phyloP scores from a whole-genome alignment of 2,113 vertebrate species.

The Isichthys henryi region DNA sequence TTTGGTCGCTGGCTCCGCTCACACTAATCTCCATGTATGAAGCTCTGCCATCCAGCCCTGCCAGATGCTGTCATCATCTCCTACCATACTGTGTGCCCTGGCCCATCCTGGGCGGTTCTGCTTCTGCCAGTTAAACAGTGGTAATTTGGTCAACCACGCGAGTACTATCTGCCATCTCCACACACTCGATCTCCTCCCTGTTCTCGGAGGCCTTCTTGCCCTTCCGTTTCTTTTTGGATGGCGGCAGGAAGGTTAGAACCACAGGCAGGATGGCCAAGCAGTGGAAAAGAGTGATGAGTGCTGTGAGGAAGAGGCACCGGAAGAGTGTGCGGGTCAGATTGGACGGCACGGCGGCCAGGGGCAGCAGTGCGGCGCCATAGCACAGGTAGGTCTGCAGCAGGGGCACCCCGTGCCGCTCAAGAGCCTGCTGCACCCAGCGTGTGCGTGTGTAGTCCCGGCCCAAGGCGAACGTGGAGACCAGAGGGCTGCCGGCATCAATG shows the following conservation, averaged over 20 bases:
- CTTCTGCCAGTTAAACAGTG: constrained; percentile 73
- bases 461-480: constrained; percentile 89
- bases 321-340: constrained; percentile 97
- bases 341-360: constrained; percentile 88
- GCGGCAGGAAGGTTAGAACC: constrained; percentile 94
- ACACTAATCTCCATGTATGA: neutral
- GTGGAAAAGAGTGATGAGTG: constrained; percentile 95
- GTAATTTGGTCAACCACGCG: constrained; percentile 98
- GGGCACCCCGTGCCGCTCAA: constrained; percentile 92
- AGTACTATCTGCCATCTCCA: constrained; percentile 96
- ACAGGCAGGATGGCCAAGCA: constrained; percentile 97
- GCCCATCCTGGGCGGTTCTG: neutral
- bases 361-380: constrained; percentile 86
- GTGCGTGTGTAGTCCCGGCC: constrained; percentile 93
- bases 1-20: neutral
- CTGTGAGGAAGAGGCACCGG: constrained; percentile 95
- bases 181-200: constrained; percentile 88
- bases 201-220: constrained; percentile 72
- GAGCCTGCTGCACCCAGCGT: constrained; percentile 89
- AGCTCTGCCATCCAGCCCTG: neutral
- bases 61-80: neutral
- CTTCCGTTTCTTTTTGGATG: constrained; percentile 82
- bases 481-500: constrained; percentile 88
- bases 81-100: neutral
- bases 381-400: constrained; percentile 95